Percentiles rank a stretch among this genome's conserved stretches.
Conservation (phyloP, 2,113 vertebrate species). For the Carettochelys insculpta region DNA sequence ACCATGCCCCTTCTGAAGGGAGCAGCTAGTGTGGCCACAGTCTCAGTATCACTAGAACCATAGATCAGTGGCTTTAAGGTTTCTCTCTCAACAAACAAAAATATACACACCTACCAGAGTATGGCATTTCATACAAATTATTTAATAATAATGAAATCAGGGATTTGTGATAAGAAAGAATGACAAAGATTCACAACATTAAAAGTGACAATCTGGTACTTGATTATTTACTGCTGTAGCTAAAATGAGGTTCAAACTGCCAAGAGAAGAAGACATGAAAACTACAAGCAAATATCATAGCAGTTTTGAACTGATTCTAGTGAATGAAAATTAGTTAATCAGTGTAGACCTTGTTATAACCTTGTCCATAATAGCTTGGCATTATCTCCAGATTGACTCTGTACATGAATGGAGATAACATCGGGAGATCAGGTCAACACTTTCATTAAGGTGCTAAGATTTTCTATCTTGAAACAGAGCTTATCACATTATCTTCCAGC, state of each 20-base stretch:
- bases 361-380: neutral
- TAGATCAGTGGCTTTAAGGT: neutral
- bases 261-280: neutral
- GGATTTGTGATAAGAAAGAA: neutral
- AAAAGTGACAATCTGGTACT: neutral
- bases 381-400: slow-evolving; percentile 18
- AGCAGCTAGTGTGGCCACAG: too few relatives aligned
- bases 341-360: neutral
- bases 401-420: neutral
- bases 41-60: neutral
- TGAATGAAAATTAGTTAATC: neutral
- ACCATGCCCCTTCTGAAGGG: too few relatives aligned
- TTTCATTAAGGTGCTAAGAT: neutral
- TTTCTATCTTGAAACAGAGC: slow-evolving; percentile 12
- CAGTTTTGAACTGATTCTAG: neutral
- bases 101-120: neutral
- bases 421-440: neutral
- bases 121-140: neutral
- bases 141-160: neutral
- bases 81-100: neutral
- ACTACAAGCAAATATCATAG: neutral
- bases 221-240: neutral
- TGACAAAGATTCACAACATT: neutral
- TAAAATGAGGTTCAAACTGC: neutral
- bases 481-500: neutral